Evolutionary conservation across 2,888 invertebrate species (phyloP).

Genomic region (Drosophila barbarae): DNA sequence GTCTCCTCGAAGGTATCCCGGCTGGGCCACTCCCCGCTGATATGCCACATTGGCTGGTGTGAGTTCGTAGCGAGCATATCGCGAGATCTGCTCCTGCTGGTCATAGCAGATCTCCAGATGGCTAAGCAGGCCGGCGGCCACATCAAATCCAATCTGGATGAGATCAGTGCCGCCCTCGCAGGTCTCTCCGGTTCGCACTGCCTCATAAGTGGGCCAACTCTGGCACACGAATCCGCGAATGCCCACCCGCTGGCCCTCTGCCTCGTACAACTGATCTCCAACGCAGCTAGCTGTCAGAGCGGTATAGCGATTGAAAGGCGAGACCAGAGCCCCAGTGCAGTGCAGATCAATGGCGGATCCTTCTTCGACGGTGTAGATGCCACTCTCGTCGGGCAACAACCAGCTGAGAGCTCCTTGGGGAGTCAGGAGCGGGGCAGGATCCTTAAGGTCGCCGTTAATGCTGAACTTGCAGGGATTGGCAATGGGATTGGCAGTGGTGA

Average conservation of each 20-base stretch:
- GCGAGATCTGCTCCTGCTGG: constrained; percentile 74
- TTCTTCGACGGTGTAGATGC: constrained; percentile 59
- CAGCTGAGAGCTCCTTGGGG: constrained; percentile 75
- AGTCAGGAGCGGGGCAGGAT: constrained; percentile 83
- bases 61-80: constrained; percentile 78
- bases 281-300: constrained; percentile 71
- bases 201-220: constrained; percentile 68
- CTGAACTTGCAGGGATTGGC: constrained; percentile 58
- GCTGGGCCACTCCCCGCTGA: constrained; percentile 78
- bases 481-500: constrained; percentile 32
- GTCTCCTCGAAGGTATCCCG: constrained; percentile 73
- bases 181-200: constrained; percentile 56
- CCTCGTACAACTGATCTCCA: constrained; percentile 63
- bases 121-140: constrained; percentile 69
- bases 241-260: constrained; percentile 53
- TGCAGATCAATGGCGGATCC: constrained; percentile 73
- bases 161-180: constrained; percentile 75
- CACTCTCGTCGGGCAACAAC: constrained; percentile 64
- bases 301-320: constrained; percentile 54
- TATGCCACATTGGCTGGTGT: constrained; percentile 78
- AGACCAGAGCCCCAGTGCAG: constrained; percentile 61
- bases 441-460: constrained; percentile 63
- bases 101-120: constrained; percentile 80
- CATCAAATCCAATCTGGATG: constrained; percentile 78
- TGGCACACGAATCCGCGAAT: constrained; percentile 76